These are phyloP conservation scores for Acleris literana DNA, from an alignment of 2,888 invertebrate species.

Conservation along the genomic window DNA sequence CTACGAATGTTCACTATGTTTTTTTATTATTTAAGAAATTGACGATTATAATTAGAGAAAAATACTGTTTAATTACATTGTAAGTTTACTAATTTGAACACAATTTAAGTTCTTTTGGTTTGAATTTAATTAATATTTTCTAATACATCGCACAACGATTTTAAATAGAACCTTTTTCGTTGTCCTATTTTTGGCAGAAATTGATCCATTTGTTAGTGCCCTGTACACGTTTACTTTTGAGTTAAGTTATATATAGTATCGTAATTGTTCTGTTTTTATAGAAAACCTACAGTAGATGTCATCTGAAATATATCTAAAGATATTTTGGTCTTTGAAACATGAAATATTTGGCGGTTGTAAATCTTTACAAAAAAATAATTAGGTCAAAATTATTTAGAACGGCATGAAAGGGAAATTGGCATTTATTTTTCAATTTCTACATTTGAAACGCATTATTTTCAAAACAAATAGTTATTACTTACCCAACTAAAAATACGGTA, in stretches of 20 bases:
- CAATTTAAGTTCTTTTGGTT: conserved; percentile 39
- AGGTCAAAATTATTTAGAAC: conserved; percentile 12
- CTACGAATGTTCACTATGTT: conserved; percentile 54
- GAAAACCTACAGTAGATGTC: conserved; percentile 59
- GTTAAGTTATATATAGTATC: conserved; percentile 14
- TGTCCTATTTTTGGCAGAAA: conserved; percentile 21
- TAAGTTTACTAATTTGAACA: conserved; percentile 43
- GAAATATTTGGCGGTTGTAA: conserved; percentile 39
- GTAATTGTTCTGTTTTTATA: conserved; percentile 39
- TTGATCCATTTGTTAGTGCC: conserved; percentile 12
- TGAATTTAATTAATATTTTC: conserved; percentile 12
- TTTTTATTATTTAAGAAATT: conserved; percentile 46
- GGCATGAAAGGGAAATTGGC: conserved; percentile 6
- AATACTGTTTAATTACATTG: conserved; percentile 18
- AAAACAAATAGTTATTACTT: not conserved
- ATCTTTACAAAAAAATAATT: conserved; percentile 32
- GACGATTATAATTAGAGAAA: conserved; percentile 47
- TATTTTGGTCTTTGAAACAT: conserved; percentile 59
- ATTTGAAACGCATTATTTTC: conserved; percentile 2
- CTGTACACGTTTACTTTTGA: conserved; percentile 22
- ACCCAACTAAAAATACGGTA: conserved; percentile 15
- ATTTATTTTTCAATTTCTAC: not conserved
- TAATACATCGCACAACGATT: conserved; percentile 10
- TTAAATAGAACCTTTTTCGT: conserved; percentile 11
- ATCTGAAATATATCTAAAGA: conserved; percentile 43